Percentiles rank a stretch among this genome's conserved stretches.
Evolutionary conservation across 1,140 invertebrate genomes (phyloP).

Genomic region (Trissolcus basalis): DNA sequence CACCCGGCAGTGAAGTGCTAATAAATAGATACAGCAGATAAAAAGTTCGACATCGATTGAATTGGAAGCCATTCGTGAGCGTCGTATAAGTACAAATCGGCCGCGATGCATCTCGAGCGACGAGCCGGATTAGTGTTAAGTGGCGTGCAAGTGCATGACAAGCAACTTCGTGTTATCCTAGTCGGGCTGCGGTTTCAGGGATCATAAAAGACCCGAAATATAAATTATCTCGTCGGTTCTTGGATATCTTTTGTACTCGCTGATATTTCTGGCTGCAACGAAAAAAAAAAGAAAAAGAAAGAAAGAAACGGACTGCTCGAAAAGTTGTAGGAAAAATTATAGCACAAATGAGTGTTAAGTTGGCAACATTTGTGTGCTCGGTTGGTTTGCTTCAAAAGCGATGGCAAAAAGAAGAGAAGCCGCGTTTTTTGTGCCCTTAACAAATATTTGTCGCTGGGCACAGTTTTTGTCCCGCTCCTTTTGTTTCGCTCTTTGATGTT

Average conservation of each 20-base stretch:
- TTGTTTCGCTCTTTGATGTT: no score
- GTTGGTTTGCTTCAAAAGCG: no score
- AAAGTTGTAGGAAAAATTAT: no score
- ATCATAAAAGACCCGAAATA: constrained; percentile 20
- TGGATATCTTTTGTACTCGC: constrained; percentile 13
- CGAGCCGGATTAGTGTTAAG: constrained; percentile 45
- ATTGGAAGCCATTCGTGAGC: constrained; percentile 37
- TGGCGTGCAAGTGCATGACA: constrained; percentile 38
- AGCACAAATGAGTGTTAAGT: no score
- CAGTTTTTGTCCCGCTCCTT: no score
- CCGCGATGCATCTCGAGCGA: constrained; percentile 33
- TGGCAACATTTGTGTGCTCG: no score
- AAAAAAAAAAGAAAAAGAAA: neutral
- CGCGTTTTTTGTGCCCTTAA: no score
- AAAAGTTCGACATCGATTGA: constrained; percentile 32
- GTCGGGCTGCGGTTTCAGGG: constrained; percentile 20
- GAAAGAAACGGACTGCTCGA: no score
- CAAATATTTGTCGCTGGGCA: no score
- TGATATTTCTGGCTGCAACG: neutral
- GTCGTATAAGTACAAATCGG: constrained; percentile 38
- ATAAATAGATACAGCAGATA: constrained; percentile 18
- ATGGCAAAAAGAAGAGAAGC: no score
- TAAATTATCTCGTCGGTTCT: constrained; percentile 34
- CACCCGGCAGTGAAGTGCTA: constrained; percentile 1
- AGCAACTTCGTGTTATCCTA: constrained; percentile 35